Base-by-base conservation (phyloP, 2,797 vertebrate genomes). In the Spinus pinus region DNA sequence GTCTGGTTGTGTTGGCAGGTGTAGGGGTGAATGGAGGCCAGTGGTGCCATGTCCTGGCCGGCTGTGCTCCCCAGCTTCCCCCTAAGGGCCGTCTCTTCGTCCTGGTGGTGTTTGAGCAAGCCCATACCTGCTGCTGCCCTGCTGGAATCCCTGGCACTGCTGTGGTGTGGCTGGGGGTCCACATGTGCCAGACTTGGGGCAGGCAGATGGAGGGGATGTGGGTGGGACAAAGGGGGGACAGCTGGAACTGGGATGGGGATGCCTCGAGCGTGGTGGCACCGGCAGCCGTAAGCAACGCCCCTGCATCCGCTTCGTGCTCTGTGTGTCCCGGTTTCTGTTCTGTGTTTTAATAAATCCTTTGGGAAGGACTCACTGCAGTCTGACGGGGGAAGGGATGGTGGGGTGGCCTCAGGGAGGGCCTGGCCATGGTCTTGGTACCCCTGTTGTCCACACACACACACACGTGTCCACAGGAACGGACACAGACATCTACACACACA, bases 291-390 rank as follows among this genome's bases (percentile, higher is more conserved):
- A 97, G 98, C 96, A 88, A 97, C 91, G 96, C 95, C 79, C 96
- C 97, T 96, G 97, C 98, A 96, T 98, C 98, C 98, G 97, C 98
- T 98, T 99, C 97, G 98, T 99, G 98, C 98, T 98, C 96, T 97
- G 98, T 99, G 98, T 98, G 98, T 99, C 98, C 98, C 98, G 97
- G 98, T 98, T 98, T 98, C 98, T 99, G 99, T 99, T 99, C 98
- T 98, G 99, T 99, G 98, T 98, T 99, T 99, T 99, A 99, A 99
- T 99, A 99, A 99, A 99, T 98, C 98, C 98, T 98, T 98, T 98
- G 97, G 97, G 98, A 98, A 98, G 97, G 97, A 97, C 0, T 6
- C n/a, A 20, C n/a, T 27, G 6, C 46, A 39, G 67, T 65, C 70
- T 84, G 60, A 23, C 2, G 5, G 12, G 24, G 51, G 6, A 33